phyloP scores from a whole-genome alignment of 1,140 invertebrate species.

The Mactra quadrangularis region DNA sequence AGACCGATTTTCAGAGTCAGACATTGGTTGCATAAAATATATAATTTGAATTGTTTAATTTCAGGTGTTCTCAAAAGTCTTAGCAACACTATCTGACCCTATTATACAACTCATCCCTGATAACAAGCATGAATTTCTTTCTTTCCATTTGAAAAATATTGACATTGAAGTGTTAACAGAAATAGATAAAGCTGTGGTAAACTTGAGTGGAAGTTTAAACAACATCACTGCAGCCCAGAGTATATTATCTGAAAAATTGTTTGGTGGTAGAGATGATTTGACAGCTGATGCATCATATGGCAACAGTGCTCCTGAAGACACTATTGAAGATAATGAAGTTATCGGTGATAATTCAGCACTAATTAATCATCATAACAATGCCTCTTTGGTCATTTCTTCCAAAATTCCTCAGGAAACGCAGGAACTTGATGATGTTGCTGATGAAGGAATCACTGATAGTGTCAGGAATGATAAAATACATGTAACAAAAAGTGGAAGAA shows the following conservation, averaged over 20 bases:
- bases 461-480: background rate
- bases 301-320: background rate
- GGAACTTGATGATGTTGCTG: no score
- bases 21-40: background rate
- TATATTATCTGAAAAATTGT: background rate
- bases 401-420: no score
- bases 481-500: conserved; percentile 23
- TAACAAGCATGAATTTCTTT: conserved; percentile 33
- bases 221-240: background rate
- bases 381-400: background rate
- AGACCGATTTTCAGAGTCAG: background rate
- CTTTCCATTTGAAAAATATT: background rate
- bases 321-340: background rate
- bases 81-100: conserved; percentile 17
- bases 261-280: background rate
- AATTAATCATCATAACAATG: background rate
- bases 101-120: conserved; percentile 27
- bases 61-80: conserved; percentile 46
- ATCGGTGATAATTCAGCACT: background rate
- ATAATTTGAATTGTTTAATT: background rate
- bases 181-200: conserved; percentile 8
- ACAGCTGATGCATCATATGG: background rate
- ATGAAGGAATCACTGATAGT: no score
- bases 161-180: background rate
- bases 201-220: conserved; percentile 25